A percentile compares a stretch with the other conserved stretches of the same genome.
These are phyloP conservation scores for Taurulus bubalis DNA, from an alignment of 2,113 vertebrate genomes.

Conservation along the genomic window DNA sequence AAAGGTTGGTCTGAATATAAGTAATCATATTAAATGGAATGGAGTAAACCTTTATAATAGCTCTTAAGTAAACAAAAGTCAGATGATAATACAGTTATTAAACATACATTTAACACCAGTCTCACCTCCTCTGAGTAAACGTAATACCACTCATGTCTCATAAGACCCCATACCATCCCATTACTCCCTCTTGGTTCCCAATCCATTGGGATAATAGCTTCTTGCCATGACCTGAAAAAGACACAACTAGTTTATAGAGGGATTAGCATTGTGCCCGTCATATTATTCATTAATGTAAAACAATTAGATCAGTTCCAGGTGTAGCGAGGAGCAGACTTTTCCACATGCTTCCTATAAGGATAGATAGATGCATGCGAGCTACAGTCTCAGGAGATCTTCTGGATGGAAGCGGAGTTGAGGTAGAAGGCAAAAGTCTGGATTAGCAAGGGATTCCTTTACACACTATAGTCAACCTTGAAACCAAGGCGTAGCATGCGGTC, in stretches of 20 bases:
- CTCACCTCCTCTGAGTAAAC: background rate
- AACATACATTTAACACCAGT: background rate
- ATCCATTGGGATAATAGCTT: constrained; percentile 12
- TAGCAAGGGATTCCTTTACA: constrained; percentile 41
- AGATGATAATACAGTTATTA: background rate
- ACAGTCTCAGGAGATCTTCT: constrained; percentile 22
- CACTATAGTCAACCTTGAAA: constrained; percentile 45
- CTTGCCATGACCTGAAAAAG: background rate
- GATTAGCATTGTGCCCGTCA: background rate
- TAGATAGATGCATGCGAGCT: constrained; percentile 12
- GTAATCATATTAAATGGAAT: background rate
- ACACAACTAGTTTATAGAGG: background rate
- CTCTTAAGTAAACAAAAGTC: constrained; percentile 11
- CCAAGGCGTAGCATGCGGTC: background rate
- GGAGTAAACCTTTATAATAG: background rate
- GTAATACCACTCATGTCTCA: constrained; percentile 4
- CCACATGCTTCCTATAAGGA: background rate
- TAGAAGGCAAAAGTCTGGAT: constrained; percentile 44
- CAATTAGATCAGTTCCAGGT: background rate
- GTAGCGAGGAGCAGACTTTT: background rate
- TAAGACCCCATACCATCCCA: background rate
- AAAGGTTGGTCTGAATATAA: background rate
- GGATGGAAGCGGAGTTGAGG: constrained; percentile 26
- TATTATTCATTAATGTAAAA: background rate
- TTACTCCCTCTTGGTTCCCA: constrained; percentile 7